Percentiles rank a stretch among this genome's conserved stretches.
Evolutionary conservation across 2,797 vertebrate genomes (phyloP).

Genomic region (Anniella stebbinsi): DNA sequence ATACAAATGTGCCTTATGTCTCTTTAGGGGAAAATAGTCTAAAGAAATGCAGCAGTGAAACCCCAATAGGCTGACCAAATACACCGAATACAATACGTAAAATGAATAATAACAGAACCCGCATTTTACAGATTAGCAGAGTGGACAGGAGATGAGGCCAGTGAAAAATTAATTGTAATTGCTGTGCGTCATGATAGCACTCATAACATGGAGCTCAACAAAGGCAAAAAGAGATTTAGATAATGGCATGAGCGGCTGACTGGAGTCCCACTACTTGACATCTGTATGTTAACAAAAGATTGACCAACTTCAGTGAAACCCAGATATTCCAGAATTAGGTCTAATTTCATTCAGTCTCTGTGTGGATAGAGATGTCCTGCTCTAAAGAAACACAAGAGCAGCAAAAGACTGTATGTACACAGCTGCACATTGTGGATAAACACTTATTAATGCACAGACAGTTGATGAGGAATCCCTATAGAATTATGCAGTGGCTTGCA

Average conservation of each 20-base stretch:
- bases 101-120: neutral
- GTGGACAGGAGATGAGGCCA: neutral
- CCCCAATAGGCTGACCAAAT: neutral
- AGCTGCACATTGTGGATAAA: neutral
- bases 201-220: neutral
- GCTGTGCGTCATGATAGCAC: neutral
- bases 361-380: neutral
- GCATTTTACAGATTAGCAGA: neutral
- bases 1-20: neutral
- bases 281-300: neutral
- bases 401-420: neutral
- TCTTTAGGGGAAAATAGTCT: neutral
- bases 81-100: neutral
- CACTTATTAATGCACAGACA: neutral
- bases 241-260: neutral
- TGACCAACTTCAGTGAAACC: neutral
- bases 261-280: neutral
- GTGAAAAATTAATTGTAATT: neutral
- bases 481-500: neutral
- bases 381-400: neutral
- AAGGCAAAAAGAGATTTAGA: neutral
- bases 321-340: neutral
- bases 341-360: neutral
- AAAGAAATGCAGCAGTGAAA: neutral
- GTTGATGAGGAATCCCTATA: neutral